Evolutionary conservation across 2,797 vertebrate genomes (phyloP).

Genomic region (Lagorchestes hirsutus): DNA sequence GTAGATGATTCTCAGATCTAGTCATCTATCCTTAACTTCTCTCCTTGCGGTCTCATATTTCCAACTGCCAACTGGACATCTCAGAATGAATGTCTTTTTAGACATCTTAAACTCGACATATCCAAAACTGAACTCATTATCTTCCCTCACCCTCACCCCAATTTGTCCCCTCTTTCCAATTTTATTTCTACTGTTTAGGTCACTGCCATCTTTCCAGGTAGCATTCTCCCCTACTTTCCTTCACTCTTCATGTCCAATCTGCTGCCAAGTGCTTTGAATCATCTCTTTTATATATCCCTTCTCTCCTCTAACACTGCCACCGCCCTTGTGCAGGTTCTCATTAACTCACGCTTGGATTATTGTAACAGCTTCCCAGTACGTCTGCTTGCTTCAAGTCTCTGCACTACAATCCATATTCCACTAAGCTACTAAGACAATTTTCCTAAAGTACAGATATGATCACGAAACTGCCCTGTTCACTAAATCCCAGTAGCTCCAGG

Average conservation of each 20-base stretch:
- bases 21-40: neutral
- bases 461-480: neutral
- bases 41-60: neutral
- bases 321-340: neutral
- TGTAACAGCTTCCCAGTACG: neutral
- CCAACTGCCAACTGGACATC: neutral
- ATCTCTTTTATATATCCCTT: neutral
- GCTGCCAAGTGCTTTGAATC: neutral
- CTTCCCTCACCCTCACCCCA: neutral
- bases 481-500: neutral
- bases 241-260: neutral
- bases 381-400: neutral
- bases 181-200: neutral
- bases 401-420: neutral
- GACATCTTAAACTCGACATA: neutral
- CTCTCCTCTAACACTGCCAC: neutral
- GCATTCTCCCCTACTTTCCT: neutral
- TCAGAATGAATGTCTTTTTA: neutral
- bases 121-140: neutral
- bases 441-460: neutral
- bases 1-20: neutral
- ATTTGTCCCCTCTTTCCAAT: neutral
- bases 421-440: neutral
- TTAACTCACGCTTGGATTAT: neutral
- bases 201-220: neutral